Percentiles rank a stretch among this genome's conserved stretches.
These are phyloP conservation scores for Oscheius myriophilus DNA, from an alignment of 2,888 invertebrate genomes.

Conservation along the genomic window DNA sequence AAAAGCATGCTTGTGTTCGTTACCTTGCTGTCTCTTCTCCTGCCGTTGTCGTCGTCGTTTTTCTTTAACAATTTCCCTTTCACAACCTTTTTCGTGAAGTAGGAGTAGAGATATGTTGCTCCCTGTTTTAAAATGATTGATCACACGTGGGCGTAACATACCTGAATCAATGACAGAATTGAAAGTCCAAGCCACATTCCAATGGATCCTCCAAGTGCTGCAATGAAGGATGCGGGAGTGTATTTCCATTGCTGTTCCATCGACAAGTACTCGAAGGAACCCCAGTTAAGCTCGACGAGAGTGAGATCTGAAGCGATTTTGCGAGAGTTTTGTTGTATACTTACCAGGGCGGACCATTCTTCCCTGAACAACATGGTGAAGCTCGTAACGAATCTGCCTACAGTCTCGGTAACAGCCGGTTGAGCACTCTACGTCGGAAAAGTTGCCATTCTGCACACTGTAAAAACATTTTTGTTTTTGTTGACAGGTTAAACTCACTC, in stretches of 20 bases:
- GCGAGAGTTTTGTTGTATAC: not conserved
- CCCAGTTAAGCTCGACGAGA: slow-evolving; percentile 65
- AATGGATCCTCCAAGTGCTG: slow-evolving; percentile 69
- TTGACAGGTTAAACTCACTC: slow-evolving; percentile 45
- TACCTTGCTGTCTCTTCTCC: slow-evolving; percentile 16
- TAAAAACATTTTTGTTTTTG: not conserved
- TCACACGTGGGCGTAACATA: slow-evolving; percentile 1
- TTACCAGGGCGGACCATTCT: slow-evolving; percentile 61
- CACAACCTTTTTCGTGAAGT: slow-evolving; percentile 56
- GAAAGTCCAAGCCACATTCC: slow-evolving; percentile 70
- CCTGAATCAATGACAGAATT: slow-evolving; percentile 69
- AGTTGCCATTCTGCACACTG: slow-evolving; percentile 65
- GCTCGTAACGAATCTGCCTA: slow-evolving; percentile 62
- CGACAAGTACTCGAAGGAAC: slow-evolving; percentile 67
- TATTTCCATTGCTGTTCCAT: slow-evolving; percentile 66
- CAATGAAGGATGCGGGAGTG: slow-evolving; percentile 64
- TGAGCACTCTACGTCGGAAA: slow-evolving; percentile 61
- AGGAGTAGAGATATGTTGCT: slow-evolving; percentile 62
- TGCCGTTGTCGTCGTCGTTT: not conserved
- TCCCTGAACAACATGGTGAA: slow-evolving; percentile 65
- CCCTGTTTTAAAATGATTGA: slow-evolving; percentile 46
- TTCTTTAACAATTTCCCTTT: slow-evolving; percentile 54
- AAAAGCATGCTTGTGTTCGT: too few relatives aligned
- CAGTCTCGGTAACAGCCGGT: slow-evolving; percentile 65
- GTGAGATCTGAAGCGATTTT: slow-evolving; percentile 56